phyloP scores from a whole-genome alignment of 2,888 invertebrate genomes.

The Dicycla oo region DNA sequence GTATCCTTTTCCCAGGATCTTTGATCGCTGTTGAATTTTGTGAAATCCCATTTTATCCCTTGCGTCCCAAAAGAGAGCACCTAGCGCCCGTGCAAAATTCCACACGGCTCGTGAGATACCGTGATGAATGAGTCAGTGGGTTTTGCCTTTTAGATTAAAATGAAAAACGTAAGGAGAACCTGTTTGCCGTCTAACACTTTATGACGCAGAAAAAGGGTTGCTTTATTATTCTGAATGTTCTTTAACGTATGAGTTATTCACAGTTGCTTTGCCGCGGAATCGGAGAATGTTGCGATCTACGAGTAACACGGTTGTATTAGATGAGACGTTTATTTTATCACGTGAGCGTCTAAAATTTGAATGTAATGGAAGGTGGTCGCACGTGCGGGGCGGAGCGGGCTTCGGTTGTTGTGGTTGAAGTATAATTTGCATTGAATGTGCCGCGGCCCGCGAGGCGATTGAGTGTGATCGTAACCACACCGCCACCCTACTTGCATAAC shows the following conservation, averaged over 20 bases:
- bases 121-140: conserved; percentile 69
- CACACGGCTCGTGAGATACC: conserved; percentile 63
- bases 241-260: conserved; percentile 53
- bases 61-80: conserved; percentile 60
- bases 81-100: conserved; percentile 61
- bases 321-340: conserved; percentile 46
- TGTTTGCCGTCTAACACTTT: conserved; percentile 66
- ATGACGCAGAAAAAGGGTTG: conserved; percentile 63
- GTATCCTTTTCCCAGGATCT: conserved; percentile 47
- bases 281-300: conserved; percentile 14
- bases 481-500: too few species aligned
- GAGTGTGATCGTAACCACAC: conserved; percentile 46
- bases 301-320: conserved; percentile 23
- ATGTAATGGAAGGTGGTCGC: conserved; percentile 46
- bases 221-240: conserved; percentile 63
- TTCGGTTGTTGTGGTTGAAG: conserved; percentile 54
- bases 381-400: conserved; percentile 53
- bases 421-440: conserved; percentile 76
- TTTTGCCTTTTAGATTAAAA: conserved; percentile 70
- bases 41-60: conserved; percentile 62
- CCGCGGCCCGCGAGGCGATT: conserved; percentile 52
- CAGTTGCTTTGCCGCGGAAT: conserved; percentile 30
- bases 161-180: conserved; percentile 64
- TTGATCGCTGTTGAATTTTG: conserved; percentile 62
- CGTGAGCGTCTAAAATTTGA: conserved; percentile 47